Conservation (phyloP, 2,113 vertebrate genomes). For the Haplochromis burtoni region DNA sequence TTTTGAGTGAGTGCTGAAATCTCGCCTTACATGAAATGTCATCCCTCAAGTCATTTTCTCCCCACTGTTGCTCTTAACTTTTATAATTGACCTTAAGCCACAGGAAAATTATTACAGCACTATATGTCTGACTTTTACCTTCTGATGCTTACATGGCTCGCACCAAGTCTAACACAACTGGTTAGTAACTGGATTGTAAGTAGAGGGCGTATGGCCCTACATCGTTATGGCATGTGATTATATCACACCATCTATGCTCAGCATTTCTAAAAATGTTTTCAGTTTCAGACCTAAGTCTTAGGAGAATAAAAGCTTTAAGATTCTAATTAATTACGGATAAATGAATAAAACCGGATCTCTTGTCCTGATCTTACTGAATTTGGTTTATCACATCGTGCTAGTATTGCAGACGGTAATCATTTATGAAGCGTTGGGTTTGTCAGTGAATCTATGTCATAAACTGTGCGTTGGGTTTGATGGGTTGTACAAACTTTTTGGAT, state of each 20-base stretch:
- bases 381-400: neutral
- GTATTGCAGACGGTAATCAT: neutral
- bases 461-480: rapidly evolving
- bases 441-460: neutral
- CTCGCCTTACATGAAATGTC: neutral
- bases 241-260: neutral
- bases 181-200: neutral
- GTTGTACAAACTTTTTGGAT: neutral
- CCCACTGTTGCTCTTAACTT: neutral
- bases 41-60: neutral
- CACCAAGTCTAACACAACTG: rapidly evolving
- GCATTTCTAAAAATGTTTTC: neutral
- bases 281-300: neutral
- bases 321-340: neutral
- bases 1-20: neutral
- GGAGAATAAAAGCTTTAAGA: neutral
- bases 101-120: neutral
- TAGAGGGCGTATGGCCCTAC: neutral
- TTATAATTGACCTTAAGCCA: neutral
- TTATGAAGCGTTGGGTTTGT: neutral
- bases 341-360: neutral
- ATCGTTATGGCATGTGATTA: neutral
- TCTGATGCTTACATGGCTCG: neutral
- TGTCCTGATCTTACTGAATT: neutral
- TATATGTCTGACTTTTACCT: neutral